Base-by-base conservation (phyloP, 2,888 invertebrate species). In the Chalcosyrphus nemorum region DNA sequence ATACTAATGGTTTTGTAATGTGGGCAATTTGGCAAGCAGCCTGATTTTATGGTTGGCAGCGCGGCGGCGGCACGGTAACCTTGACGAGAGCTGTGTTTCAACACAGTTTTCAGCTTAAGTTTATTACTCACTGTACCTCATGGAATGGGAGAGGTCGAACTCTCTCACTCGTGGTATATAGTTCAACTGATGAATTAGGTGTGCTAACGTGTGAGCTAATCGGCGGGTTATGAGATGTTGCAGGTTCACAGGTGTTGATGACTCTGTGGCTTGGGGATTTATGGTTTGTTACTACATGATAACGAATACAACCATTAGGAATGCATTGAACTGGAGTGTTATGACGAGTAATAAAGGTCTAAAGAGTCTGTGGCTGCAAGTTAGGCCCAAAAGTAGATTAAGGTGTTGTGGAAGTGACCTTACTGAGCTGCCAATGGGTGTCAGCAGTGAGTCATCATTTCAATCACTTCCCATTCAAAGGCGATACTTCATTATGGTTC, bases 1-100 rank as follows among this genome's bases (percentile, higher is more conserved):
- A 82, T 82, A 82, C 82, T 78, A 82, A 82, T 82, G 78, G 72
- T 74, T 78, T 82, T 72, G 82, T 78, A 82, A 82, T 82, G 82
- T 78, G 68, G 68, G 78, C 78, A 82, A 82, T 82, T 82, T 82
- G 82, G 82, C 77, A 82, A 78, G 61, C 82, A 72, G 66, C 54
- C 78, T 43, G 72, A 43, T 82, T 78, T 82, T 72, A 75, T 70
- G 70, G 81, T 41, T 35, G 66, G 78, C 66, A 61, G 78, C 66
- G 4, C 24, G 61, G 66, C 27, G 66, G 78, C 66, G 66, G 78
- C 66, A 24, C 24, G 61, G 66, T 78, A 78, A 82, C 82, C 82
- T 82, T 78, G 82, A 57, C 68, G 82, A 78, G 61, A 72, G 78
- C 45, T 68, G 45, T 78, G 63, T 82, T 82, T 82, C 82, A 82